Base-by-base conservation (phyloP, 2,113 vertebrate genomes). In the Vanacampus margaritifer region DNA sequence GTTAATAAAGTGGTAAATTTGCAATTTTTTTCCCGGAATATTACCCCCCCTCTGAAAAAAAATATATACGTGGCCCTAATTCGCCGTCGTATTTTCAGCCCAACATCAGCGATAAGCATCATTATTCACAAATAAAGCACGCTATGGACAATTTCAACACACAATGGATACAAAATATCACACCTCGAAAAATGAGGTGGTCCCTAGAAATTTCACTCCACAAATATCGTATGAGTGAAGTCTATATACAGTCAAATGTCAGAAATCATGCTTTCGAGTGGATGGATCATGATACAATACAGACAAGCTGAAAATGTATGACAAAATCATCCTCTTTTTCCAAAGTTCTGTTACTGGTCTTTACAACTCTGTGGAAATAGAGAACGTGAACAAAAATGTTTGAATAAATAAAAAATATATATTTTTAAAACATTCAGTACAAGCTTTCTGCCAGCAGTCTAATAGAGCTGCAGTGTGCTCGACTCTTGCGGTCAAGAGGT, bases 121-220 rank as follows among this genome's bases (percentile, higher is more conserved):
- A 71, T 75, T 54, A 48, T 71, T 74, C 69, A 64, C 51, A 61
- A 79, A 75, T 72, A 76, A 74, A 81, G 46, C 41, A 58, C 21
- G 32, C 14, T 65, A 64, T 79, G 54, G 83, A 76, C 69, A 80
- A 46, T 53, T 45, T 69, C 62, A 78, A 78, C 74, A 74, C 58
- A 73, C 26, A 37, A 53, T 23, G 71, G 64, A 45, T 57, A 54
- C 63, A 68, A 36, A 59, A 69, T 76, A 79, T 75, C 78, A 89
- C 85, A 85, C 89, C 88, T 84, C 84, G 78, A 86, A 92, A 89
- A 91, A 91, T 89, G 85, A 89, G 84, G 90, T 82, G 75, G 79
- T 87, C 74, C 81, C 72, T 70, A 71, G n/a, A 76, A 68, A 79
- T 63, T 75, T 63, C 72, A 85, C 88, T 90, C 88, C 84, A 88